Evolutionary conservation across 2,113 vertebrate genomes (phyloP), one percentile per base, ranked within the genome.

Genomic region (Danionella cerebrum): DNA sequence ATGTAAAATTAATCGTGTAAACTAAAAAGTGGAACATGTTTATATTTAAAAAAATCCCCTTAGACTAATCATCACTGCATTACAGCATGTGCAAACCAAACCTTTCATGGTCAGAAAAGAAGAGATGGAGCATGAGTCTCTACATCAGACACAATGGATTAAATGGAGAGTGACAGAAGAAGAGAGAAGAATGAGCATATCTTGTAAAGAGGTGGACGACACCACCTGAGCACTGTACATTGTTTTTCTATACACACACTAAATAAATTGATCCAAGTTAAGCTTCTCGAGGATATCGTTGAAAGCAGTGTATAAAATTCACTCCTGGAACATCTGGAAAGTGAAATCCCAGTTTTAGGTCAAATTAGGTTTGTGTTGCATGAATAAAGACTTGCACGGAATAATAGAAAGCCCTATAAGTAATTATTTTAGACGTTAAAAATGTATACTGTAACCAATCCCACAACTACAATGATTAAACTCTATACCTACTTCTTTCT

Each of bases 41-140:
- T n/a, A 7, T 7, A 7, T 24, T 18, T 2, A 8, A 21, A 44
- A 31, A 54, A n/a, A 16, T 12, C 7, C 13, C 22, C 47, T 13
- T 0, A 10, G 13, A 44, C 24, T 9, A 41, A 31, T 4, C 42
- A 42, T 31, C 7, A 18, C 10, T 25, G 14, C 21, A 59, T 59
- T 42, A 25, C 31, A 44, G 39, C 57, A 60, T 60, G 58, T 59
- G 42, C 50, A 47, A 69, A 69, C 44, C 42, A 59, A 68, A 69
- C 27, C 22, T 19, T 45, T 50, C 16, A 63, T 70, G 48, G 39
- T 62, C 18, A 24, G 55, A 70, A 62, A 62, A 62, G 27, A 70
- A 70, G 25, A 62, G 41, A 69, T 51, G 55, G 62, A 18, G 7
- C 8, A 59, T 69, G 66, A 48, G 38, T 59, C 53, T 59, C 24